Evolutionary conservation across 2,888 invertebrate species (phyloP).

Genomic region (Cephonodes hylas): DNA sequence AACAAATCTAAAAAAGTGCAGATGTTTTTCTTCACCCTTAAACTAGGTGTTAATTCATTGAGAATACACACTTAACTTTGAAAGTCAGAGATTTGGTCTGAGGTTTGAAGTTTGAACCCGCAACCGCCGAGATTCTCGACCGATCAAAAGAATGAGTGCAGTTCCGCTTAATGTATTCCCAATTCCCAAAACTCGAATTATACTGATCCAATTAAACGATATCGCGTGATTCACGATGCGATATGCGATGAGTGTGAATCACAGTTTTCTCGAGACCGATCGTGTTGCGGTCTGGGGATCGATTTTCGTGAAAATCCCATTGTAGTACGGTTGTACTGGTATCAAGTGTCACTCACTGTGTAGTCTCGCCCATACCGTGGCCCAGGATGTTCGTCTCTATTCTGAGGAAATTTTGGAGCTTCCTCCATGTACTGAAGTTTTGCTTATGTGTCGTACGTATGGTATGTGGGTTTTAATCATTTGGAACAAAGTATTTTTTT

Average conservation of each 20-base stretch:
- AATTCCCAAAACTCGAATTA: background rate
- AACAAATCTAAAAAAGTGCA: too few relatives aligned
- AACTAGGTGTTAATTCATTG: too few relatives aligned
- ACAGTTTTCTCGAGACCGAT: background rate
- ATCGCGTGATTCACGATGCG: background rate
- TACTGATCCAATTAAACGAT: background rate
- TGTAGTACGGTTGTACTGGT: background rate
- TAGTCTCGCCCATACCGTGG: background rate
- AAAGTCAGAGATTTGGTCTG: too few relatives aligned
- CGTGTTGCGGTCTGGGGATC: background rate
- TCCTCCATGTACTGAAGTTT: background rate
- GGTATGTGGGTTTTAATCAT: background rate
- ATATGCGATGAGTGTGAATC: background rate
- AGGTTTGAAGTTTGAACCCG: too few relatives aligned
- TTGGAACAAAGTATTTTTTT: too few relatives aligned
- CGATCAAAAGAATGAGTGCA: too few relatives aligned
- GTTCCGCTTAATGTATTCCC: background rate
- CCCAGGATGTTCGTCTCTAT: background rate
- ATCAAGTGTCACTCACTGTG: background rate
- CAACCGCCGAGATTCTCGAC: too few relatives aligned
- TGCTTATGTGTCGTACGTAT: background rate
- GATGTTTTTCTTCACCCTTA: too few relatives aligned
- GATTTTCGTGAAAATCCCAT: conserved; percentile 3
- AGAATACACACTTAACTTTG: too few relatives aligned
- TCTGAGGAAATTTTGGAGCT: background rate